Conservation (phyloP, 2,888 invertebrate species). For the Notocelia uddmanniana region DNA sequence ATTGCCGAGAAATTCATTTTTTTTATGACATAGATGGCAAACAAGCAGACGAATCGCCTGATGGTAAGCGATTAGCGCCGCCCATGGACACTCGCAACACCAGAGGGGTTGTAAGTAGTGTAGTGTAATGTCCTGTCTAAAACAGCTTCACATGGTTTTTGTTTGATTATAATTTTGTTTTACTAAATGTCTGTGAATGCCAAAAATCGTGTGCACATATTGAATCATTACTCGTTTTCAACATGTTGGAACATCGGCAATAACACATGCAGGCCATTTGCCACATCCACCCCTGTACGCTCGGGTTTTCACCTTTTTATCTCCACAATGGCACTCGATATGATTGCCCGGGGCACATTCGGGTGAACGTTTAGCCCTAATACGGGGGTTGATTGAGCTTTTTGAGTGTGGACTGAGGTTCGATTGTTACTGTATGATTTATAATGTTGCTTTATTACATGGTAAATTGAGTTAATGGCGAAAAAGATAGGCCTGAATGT, state of each 20-base stretch:
- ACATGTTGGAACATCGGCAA: not conserved
- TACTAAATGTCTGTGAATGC: no score
- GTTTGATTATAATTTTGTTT: no score
- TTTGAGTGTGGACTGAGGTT: slow-evolving; percentile 20
- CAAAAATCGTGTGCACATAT: no score
- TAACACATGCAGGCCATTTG: not conserved
- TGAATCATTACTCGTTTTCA: not conserved
- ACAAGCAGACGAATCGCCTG: no score
- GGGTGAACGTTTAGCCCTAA: slow-evolving; percentile 42
- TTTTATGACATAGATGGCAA: no score
- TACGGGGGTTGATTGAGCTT: slow-evolving; percentile 40
- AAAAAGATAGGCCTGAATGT: no score
- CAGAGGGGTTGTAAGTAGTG: no score
- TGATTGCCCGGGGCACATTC: slow-evolving; percentile 67
- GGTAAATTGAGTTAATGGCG: not conserved
- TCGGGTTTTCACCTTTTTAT: slow-evolving; percentile 72
- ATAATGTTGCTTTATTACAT: not conserved
- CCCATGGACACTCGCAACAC: no score
- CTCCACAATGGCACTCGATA: slow-evolving; percentile 76
- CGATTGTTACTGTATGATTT: slow-evolving; percentile 11
- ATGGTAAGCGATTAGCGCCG: no score
- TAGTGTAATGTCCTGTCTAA: no score
- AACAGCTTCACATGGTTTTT: no score
- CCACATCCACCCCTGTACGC: slow-evolving; percentile 43
- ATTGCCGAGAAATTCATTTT: no score